These are phyloP conservation scores for Acinonyx jubatus DNA, from an alignment of 2,113 vertebrate genomes.

Conservation along the genomic window DNA sequence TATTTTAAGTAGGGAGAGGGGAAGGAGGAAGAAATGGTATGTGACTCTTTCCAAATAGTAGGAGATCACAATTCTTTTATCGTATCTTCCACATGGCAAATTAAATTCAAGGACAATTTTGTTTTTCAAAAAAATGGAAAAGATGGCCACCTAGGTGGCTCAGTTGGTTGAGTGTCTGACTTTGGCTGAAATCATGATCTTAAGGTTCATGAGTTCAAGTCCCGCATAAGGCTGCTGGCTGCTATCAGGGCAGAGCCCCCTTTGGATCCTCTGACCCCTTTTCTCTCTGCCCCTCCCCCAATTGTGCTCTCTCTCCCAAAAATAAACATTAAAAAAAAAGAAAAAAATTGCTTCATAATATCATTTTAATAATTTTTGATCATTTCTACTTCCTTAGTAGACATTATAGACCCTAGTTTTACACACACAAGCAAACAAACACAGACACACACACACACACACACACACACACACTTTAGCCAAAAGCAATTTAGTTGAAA, in stretches of 20 bases:
- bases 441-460: neutral
- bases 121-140: too few relatives aligned
- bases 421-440: neutral
- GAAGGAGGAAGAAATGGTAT: neutral
- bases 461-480: neutral
- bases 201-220: too few relatives aligned
- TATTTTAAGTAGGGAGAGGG: neutral
- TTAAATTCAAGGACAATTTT: neutral
- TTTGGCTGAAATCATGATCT: too few relatives aligned
- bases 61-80: neutral
- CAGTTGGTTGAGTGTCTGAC: too few relatives aligned
- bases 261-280: too few relatives aligned
- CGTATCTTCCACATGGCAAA: neutral
- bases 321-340: neutral
- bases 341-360: neutral
- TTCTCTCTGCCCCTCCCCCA: too few relatives aligned
- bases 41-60: neutral
- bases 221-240: too few relatives aligned
- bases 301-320: too few relatives aligned
- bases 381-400: neutral
- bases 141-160: too few relatives aligned
- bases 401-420: neutral
- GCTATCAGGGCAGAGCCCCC: too few relatives aligned
- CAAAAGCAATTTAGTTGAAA: neutral
- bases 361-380: neutral